Base-by-base conservation (phyloP, 1,140 invertebrate genomes). In the Musca vetustissima region DNA sequence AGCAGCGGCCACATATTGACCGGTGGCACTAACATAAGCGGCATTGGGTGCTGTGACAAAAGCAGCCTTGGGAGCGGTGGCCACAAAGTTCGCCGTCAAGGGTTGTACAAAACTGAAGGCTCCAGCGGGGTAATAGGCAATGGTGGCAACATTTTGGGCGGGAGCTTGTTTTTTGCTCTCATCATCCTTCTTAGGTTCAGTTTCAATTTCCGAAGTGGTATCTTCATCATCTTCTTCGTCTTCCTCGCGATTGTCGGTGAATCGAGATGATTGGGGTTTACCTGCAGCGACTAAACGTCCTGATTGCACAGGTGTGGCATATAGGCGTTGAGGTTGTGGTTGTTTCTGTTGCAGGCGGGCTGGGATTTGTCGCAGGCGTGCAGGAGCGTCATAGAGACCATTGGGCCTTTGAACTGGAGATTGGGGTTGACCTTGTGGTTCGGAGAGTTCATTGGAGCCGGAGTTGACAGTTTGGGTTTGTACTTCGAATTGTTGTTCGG, bases 221-320 rank as follows among this genome's bases (percentile, higher is more conserved):
- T 76, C 77, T 8, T 79, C 69, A 21, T 76, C 73, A 65, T 79
- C 78, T 9, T 78, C 69, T 21, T 79, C 78, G 59, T 75, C 72
- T 17, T 76, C 75, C 36, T 79, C 78, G 36, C 77, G 79, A 21
- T 70, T 64, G n/a, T 74, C 77, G 22, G 74, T 75, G 13, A 79
- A 50, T 14, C 74, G 74, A 4, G 75, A 75, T 11, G 77, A 67
- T 47, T 79, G 22, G 28, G 52, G 17, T n/a, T n/a, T n/a, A n/a
- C n/a, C n/a, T n/a, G 59, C 24, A 4, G 19, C 64, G 8, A 64
- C 69, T 15, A 70, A 70, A 4, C 64, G 64, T 50, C 70, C 71
- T 2, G 64, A 61, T 43, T 67, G 17, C n/a, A n/a, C n/a, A 1
- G 49, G 50, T 25, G 50, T 13, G n/a, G 47, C 61, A 19, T 69